Evolutionary conservation across 2,888 invertebrate genomes (phyloP).

Genomic region (Apantesis nais): DNA sequence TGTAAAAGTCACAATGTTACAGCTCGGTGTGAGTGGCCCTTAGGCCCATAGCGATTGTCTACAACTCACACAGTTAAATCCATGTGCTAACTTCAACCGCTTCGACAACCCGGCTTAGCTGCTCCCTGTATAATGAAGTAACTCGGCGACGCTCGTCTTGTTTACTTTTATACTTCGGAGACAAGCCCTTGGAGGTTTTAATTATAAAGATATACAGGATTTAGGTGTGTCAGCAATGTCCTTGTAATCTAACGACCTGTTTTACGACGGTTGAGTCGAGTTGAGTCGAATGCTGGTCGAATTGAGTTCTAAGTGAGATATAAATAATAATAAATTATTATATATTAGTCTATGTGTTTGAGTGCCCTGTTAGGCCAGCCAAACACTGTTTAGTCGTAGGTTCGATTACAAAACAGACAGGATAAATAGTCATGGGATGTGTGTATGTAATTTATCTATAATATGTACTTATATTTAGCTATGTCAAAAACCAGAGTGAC

Average conservation of each 20-base stretch:
- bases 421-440: too few relatives aligned
- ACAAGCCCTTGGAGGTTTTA: conserved; percentile 20
- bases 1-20: conserved; percentile 12
- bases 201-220: conserved; percentile 20
- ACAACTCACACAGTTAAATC: conserved; percentile 49
- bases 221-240: conserved; percentile 1
- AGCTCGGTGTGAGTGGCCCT: conserved; percentile 38
- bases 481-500: too few relatives aligned
- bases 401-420: too few relatives aligned
- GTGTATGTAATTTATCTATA: too few relatives aligned
- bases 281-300: neutral
- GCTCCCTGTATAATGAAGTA: conserved; percentile 31
- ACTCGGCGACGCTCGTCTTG: conserved; percentile 17
- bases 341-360: too few relatives aligned
- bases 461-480: too few relatives aligned
- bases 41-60: conserved; percentile 49
- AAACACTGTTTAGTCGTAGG: too few relatives aligned
- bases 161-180: conserved; percentile 28
- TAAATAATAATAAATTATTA: too few relatives aligned
- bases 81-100: conserved; percentile 47
- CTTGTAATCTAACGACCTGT: conserved; percentile 2
- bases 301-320: too few relatives aligned
- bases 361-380: too few relatives aligned
- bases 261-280: neutral
- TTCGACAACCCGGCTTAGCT: conserved; percentile 49